These are phyloP conservation scores for Dynastes grantii DNA, from an alignment of 2,888 invertebrate species.

Conservation along the genomic window DNA sequence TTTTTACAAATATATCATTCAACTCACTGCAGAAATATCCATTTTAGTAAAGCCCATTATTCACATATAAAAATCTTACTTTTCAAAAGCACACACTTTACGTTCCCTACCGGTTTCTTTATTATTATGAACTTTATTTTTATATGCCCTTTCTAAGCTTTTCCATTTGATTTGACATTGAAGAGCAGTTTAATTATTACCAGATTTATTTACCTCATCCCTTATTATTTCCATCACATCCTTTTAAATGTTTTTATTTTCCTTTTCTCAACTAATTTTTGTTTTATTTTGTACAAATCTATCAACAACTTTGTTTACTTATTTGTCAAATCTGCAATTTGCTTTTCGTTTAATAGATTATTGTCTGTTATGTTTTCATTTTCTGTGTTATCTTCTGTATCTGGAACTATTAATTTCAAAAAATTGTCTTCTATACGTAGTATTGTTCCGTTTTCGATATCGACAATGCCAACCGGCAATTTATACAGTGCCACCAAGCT, in stretches of 20 bases:
- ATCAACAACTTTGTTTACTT: constrained; percentile 5
- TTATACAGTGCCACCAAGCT: no score
- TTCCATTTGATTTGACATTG: constrained; percentile 12
- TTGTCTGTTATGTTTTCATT: no score
- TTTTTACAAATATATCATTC: background rate
- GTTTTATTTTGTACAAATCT: constrained; percentile 5
- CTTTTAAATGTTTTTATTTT: constrained; percentile 16
- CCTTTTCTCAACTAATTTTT: background rate
- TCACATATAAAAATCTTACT: no score
- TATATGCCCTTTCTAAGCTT: constrained; percentile 38
- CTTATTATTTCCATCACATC: constrained; percentile 5
- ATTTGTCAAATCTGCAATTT: background rate
- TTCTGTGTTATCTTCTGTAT: background rate
- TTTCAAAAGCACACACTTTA: no score
- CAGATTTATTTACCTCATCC: background rate
- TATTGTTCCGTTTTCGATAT: constrained; percentile 1
- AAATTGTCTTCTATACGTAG: constrained; percentile 5
- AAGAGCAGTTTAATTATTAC: background rate
- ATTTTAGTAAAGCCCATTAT: no score
- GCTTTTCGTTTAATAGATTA: no score
- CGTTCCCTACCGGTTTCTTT: constrained; percentile 34
- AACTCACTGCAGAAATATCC: no score
- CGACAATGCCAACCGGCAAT: no score
- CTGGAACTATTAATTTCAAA: constrained; percentile 15
- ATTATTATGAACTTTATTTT: constrained; percentile 34